Evolutionary conservation across 2,113 vertebrate species (phyloP).

Genomic region (Rhabdomys dilectus): DNA sequence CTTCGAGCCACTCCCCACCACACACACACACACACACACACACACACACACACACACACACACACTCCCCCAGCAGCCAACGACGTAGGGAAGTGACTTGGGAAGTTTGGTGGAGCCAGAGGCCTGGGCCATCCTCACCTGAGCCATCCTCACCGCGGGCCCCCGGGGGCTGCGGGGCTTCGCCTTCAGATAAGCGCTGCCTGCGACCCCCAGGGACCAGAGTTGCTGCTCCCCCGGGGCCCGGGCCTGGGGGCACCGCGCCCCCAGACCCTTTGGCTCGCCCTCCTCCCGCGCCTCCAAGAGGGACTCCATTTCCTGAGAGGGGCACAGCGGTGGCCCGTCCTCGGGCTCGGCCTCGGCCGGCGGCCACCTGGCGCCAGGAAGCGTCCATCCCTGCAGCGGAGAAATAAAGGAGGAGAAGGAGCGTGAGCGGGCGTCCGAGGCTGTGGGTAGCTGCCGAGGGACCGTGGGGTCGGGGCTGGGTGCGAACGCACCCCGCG

Average conservation of each 20-base stretch:
- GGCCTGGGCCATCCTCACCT: background rate
- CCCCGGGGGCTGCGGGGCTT: background rate
- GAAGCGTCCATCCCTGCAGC: slow-evolving; percentile 90
- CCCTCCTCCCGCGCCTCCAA: slow-evolving; percentile 64
- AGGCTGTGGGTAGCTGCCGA: rapidly evolving
- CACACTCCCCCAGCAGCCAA: background rate
- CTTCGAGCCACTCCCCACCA: too few species aligned
- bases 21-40: too few species aligned
- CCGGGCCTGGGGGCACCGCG: background rate
- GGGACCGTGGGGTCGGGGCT: background rate
- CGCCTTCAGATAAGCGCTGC: background rate
- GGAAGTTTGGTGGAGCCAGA: background rate
- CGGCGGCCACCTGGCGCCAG: slow-evolving; percentile 93
- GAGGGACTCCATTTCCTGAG: slow-evolving; percentile 70
- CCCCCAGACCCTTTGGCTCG: slow-evolving; percentile 49
- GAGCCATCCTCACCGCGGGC: background rate
- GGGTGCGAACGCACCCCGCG: background rate
- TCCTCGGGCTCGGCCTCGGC: slow-evolving; percentile 85
- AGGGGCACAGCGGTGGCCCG: slow-evolving; percentile 54
- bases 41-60: too few species aligned
- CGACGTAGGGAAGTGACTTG: background rate
- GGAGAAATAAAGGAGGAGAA: background rate
- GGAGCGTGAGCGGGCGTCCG: background rate
- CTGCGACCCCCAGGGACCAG: background rate
- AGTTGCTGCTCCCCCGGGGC: slow-evolving; percentile 14